Evolutionary conservation across 2,113 vertebrate genomes (phyloP), one percentile per base, ranked within the genome.

Genomic region (Struthio camelus): DNA sequence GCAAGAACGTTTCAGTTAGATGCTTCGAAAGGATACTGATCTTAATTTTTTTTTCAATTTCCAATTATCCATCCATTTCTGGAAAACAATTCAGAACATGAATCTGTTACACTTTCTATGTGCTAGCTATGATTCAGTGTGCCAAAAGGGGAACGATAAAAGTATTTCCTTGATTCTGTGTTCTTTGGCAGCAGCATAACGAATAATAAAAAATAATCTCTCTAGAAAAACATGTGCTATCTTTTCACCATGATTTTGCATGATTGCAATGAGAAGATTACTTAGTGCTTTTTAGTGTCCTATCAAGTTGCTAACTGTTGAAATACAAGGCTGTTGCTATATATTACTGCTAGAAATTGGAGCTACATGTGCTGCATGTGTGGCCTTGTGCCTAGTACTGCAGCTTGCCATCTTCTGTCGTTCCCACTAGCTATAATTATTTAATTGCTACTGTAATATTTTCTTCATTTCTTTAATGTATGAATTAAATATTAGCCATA

Each of bases 181-280:
- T 94, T 95, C 91, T 89, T 96, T 97, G 96, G 96, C 95, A 94
- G 70, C 23, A 89, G 28, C 11, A 64, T 80, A 93, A 93, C 80
- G 85, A 83, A 38, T 71, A 93, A 88, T 80, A 88, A 86, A 92
- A 71, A 25, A 42, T 40, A 93, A 94, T 91, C 91, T 91, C 91
- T 87, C 48, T 92, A 78, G 89, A 75, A 96, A 96, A 96, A 89
- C 75, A 81, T 1, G 7, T 91, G 53, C 46, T 91, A 83, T 96
- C 89, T 89, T 66, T 93, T 81, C 79, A 70, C 24, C 34, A 76
- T 90, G 28, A 87, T 85, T 89, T 87, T 85, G 18, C 84, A 9
- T 62, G 54, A 66, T 71, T 87, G 42, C 85, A 94, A 83, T 85
- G 42, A 91, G 62, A 87, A 73, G 79, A 94, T 94, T 87, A 78